Evolutionary conservation across 2,797 vertebrate species (phyloP), one percentile per base, ranked within the genome.

Genomic region (Paedocypris micromegethes): DNA sequence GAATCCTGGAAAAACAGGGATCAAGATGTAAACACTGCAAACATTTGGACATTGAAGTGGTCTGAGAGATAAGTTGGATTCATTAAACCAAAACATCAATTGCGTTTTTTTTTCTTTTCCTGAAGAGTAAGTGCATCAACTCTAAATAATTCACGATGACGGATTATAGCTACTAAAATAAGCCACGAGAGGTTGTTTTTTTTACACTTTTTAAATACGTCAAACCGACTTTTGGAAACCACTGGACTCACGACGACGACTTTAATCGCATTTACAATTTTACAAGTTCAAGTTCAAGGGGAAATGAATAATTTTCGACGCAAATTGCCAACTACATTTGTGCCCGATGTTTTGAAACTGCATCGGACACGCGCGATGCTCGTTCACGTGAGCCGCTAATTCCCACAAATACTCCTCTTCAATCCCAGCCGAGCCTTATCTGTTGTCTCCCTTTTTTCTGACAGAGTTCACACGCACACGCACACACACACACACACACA

Each of bases 11-110:
- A 78, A 81, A 78, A 23, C 23, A 76, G 52, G 65, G 70, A 74
- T 78, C 64, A 64, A 71, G 74, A 83, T 60, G 65, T 83, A 81
- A 83, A 83, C 77, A 79, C 53, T 55, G 74, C 66, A 63, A 73
- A 70, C 69, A 56, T 80, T 78, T 77, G 65, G 71, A 76, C 70
- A 73, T 57, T 64, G 65, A 72, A 52, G 72, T 53, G 73, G 76
- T 76, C 67, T 60, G 54, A 64, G 79, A 77, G 74, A 79, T 76
- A 74, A 80, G 78, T 78, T 76, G 60, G 57, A 74, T 77, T 79
- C 72, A 77, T 77, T 74, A 78, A 82, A 73, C 59, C 72, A 53
- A 78, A 77, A 77, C 76, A 71, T 76, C 76, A 80, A 78, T 68
- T 47, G 52, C 66, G 68, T 70, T 70, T 71, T 58, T 23, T 23